Base-by-base conservation (phyloP, 1,140 invertebrate species). In the Nasonia vitripennis region DNA sequence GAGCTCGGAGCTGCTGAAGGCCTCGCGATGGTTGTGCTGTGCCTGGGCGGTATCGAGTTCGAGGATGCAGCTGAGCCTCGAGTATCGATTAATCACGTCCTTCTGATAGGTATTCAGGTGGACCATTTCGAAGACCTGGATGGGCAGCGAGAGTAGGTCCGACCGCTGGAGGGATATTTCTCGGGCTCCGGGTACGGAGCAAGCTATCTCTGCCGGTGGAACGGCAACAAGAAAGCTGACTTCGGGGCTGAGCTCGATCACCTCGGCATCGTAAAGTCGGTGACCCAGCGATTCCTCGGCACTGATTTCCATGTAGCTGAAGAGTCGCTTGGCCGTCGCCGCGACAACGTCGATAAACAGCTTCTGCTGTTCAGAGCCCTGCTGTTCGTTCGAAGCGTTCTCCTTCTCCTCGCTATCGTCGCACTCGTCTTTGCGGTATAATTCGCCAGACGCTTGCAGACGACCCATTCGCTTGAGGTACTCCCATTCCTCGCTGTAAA, bases 51-150 rank as follows among this genome's bases (percentile, higher is more conserved):
- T 96, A 87, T 99, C 98, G 89, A 99, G 94, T 92, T 99, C 98
- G 27, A 99, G 93, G 37, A 98, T 97, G 88, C 97, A 98, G 87
- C 98, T 98, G 4, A 99, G 93, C 62, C 98, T 95, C 0, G 97
- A 97, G 92, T 99, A 99, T 88, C 97, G 95, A 88, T 96, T 96
- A 11, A 99, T 96, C 34, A 99, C 96, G 81, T 96, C 96, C 31
- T 95, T 95, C 89, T 98, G 98, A 92, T 99, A 99, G 10, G 98
- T 98, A 84, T 96, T 96, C 73, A 98, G 93, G 89, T 99, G 97
- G 70, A 98, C 97, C 96, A 98, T 98, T 94, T 99, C 98, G 89
- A 98, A 97, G n/a, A 95, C 94, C 92, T 97, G 96, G 20, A 99
- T 96, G 0, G 98, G 98, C 51, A 99, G 93, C 55, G 97, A 96